Conservation (phyloP, 2,797 vertebrate species). For the Tangara arthus region DNA sequence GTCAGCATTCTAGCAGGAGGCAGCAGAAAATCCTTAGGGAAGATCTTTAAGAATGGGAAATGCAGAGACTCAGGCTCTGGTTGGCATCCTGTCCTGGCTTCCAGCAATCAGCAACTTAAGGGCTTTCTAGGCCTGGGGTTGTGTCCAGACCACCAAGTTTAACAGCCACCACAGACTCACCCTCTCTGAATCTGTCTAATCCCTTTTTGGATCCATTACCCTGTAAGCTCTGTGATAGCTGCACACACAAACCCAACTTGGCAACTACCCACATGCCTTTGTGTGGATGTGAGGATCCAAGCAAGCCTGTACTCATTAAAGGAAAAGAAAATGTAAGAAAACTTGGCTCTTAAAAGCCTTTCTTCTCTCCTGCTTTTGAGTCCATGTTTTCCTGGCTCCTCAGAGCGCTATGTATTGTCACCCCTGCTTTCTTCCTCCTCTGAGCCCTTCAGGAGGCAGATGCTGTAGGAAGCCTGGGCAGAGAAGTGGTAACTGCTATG, state of each 20-base stretch:
- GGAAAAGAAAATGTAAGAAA: neutral
- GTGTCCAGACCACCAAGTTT: conserved; percentile 57
- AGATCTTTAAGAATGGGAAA: conserved; percentile 19
- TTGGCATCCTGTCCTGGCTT: conserved; percentile 41
- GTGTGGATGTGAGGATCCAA: neutral
- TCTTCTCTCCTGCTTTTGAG: neutral
- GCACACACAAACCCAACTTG: neutral
- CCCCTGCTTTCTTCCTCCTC: neutral
- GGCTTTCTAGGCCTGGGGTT: neutral
- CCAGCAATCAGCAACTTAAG: conserved; percentile 13
- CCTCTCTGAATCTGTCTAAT: conserved; percentile 36
- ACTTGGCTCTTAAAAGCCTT: neutral
- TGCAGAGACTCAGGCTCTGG: neutral
- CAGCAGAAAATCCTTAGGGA: neutral
- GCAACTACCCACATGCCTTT: neutral
- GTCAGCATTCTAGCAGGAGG: neutral
- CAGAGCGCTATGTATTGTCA: neutral
- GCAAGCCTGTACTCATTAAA: neutral
- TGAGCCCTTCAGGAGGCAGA: neutral
- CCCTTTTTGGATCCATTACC: conserved; percentile 2
- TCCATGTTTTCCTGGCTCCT: neutral
- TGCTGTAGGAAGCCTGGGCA: neutral
- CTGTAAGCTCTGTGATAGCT: neutral
- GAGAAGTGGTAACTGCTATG: neutral
- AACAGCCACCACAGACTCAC: neutral